Evolutionary conservation across 2,113 vertebrate genomes (phyloP).

Genomic region (Charina bottae): DNA sequence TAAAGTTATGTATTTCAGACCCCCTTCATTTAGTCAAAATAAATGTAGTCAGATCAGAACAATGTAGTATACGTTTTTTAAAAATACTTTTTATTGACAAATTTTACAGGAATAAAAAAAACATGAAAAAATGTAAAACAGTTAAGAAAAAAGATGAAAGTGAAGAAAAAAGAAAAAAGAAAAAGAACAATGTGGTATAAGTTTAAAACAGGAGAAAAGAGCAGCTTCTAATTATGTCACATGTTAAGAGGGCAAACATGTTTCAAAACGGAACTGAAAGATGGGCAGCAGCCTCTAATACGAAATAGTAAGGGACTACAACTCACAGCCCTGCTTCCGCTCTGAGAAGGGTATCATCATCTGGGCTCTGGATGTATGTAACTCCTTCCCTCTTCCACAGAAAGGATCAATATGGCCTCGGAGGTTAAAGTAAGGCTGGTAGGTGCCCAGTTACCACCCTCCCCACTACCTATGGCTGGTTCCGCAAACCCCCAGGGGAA

Average conservation of each 20-base stretch:
- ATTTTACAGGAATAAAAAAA: not conserved
- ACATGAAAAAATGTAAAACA: not conserved
- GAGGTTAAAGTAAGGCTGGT: not conserved
- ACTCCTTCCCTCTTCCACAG: not conserved
- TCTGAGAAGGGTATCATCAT: too few species aligned
- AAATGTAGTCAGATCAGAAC: not conserved
- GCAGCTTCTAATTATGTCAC: not conserved
- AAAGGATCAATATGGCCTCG: not conserved
- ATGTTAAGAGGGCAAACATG: not conserved
- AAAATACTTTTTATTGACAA: not conserved
- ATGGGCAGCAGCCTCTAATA: not conserved
- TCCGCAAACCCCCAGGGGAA: not conserved
- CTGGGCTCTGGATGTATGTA: not conserved
- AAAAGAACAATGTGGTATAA: not conserved
- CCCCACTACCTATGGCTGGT: not conserved
- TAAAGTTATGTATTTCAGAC: not conserved
- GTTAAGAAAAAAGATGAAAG: not conserved
- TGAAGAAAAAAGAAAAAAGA: not conserved
- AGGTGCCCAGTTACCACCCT: not conserved
- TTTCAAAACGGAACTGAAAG: not conserved
- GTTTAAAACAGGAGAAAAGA: not conserved
- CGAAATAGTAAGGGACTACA: too few species aligned
- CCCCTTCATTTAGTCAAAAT: not conserved
- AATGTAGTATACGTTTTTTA: not conserved
- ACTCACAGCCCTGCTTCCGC: not conserved